Evolutionary conservation across 2,797 vertebrate species (phyloP).

Genomic region (Muscicapa striata): DNA sequence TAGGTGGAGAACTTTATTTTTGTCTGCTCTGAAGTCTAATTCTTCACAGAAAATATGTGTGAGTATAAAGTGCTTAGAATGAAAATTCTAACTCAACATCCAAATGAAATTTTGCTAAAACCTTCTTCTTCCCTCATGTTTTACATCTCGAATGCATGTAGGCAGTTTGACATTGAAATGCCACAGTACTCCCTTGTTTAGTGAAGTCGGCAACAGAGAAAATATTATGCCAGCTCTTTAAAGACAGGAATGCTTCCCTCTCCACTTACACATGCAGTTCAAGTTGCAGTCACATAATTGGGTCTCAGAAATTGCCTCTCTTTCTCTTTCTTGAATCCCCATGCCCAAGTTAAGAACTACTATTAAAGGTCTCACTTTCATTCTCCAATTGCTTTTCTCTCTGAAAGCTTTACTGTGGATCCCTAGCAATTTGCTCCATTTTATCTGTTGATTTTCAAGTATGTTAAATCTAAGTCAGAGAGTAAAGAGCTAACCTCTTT

Average conservation of each 20-base stretch:
- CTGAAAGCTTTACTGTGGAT: slow-evolving; percentile 6
- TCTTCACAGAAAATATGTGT: neutral
- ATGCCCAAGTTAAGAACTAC: slow-evolving; percentile 30
- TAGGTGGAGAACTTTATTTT: neutral
- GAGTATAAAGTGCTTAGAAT: neutral
- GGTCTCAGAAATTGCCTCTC: slow-evolving; percentile 39
- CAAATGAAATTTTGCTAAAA: neutral
- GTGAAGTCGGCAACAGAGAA: neutral
- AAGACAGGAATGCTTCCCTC: neutral
- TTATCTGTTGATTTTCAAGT: slow-evolving; percentile 39
- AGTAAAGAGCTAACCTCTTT: neutral
- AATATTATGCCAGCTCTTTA: slow-evolving; percentile 22
- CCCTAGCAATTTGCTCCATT: slow-evolving; percentile 36
- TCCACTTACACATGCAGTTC: slow-evolving; percentile 36
- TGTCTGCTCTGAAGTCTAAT: neutral
- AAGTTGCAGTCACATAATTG: slow-evolving; percentile 37
- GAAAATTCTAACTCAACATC: neutral
- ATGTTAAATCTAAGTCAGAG: slow-evolving; percentile 12
- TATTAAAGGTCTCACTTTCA: slow-evolving; percentile 47
- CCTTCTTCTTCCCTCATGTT: neutral
- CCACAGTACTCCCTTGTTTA: neutral
- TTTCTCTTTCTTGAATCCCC: neutral
- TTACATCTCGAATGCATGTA: neutral
- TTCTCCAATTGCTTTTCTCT: slow-evolving; percentile 22
- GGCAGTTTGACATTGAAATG: neutral